Conservation (phyloP, 2,113 vertebrate species). For the Triplophysa tibetana region DNA sequence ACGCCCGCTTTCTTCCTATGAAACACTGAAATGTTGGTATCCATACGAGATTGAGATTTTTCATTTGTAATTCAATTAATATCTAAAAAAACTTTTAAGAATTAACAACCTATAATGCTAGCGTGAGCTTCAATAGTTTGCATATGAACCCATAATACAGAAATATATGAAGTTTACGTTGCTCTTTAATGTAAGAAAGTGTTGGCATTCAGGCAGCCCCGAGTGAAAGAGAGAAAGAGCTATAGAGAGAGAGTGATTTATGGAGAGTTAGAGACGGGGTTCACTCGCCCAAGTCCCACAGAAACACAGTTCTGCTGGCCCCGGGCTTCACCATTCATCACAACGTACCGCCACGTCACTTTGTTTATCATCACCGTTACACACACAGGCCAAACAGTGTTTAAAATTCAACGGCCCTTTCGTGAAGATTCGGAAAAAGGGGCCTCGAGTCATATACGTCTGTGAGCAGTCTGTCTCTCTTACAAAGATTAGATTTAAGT, state of each 20-base stretch:
- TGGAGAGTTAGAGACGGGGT: constrained; percentile 56
- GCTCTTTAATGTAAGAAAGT: constrained; percentile 25
- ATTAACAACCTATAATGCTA: constrained; percentile 26
- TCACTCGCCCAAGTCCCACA: constrained; percentile 54
- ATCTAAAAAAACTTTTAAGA: neutral
- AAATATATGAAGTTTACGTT: constrained; percentile 38
- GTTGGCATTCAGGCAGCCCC: constrained; percentile 41
- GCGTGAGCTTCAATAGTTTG: constrained; percentile 42
- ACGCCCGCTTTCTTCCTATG: neutral
- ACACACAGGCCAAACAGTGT: constrained; percentile 39
- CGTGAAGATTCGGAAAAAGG: constrained; percentile 10
- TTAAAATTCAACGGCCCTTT: constrained; percentile 45
- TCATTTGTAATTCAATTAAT: neutral
- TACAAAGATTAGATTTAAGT: neutral
- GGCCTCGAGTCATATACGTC: neutral
- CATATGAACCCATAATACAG: constrained; percentile 42
- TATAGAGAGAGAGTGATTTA: constrained; percentile 57
- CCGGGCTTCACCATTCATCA: constrained; percentile 59
- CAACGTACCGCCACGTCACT: constrained; percentile 57
- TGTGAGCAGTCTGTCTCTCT: neutral
- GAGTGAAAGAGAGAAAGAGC: constrained; percentile 37
- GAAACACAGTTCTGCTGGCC: constrained; percentile 60
- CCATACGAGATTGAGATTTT: too few species aligned
- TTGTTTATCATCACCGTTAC: constrained; percentile 57
- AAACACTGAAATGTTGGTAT: too few species aligned